These are phyloP conservation scores for Ochropleura plecta DNA, from an alignment of 2,888 invertebrate genomes.

Conservation along the genomic window DNA sequence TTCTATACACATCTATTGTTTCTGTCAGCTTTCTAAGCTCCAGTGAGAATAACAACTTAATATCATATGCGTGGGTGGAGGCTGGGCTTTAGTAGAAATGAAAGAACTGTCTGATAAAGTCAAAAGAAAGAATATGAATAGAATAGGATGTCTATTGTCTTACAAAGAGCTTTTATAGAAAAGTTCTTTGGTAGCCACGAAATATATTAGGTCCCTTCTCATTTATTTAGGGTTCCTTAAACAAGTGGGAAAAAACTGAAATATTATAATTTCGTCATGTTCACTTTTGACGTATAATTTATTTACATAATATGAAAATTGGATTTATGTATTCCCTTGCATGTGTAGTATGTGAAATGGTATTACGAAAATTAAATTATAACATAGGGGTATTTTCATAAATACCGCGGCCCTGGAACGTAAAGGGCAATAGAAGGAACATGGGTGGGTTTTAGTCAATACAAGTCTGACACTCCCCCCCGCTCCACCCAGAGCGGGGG, in stretches of 20 bases:
- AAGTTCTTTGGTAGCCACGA: neutral
- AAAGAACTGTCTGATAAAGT: constrained; percentile 8
- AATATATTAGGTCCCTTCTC: neutral
- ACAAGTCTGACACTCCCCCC: too few relatives aligned
- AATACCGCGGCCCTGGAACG: too few relatives aligned
- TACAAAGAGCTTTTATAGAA: constrained; percentile 21
- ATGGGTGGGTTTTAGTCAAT: too few relatives aligned
- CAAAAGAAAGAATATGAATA: constrained; percentile 15
- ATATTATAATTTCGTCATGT: neutral
- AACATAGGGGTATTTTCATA: neutral
- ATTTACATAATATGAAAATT: neutral
- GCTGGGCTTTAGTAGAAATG: constrained; percentile 38
- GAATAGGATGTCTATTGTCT: constrained; percentile 6
- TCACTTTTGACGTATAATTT: neutral
- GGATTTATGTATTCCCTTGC: neutral
- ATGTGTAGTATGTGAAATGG: neutral
- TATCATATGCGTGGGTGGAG: constrained; percentile 25
- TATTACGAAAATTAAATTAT: neutral
- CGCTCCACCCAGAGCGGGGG: too few relatives aligned
- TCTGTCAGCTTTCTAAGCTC: constrained; percentile 56
- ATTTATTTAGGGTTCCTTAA: neutral
- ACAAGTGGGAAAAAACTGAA: neutral
- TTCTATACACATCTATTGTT: constrained; percentile 57
- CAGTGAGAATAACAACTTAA: constrained; percentile 49
- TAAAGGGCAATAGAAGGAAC: too few relatives aligned